Conservation (phyloP, 2,113 vertebrate species). For the Silurus glanis region DNA sequence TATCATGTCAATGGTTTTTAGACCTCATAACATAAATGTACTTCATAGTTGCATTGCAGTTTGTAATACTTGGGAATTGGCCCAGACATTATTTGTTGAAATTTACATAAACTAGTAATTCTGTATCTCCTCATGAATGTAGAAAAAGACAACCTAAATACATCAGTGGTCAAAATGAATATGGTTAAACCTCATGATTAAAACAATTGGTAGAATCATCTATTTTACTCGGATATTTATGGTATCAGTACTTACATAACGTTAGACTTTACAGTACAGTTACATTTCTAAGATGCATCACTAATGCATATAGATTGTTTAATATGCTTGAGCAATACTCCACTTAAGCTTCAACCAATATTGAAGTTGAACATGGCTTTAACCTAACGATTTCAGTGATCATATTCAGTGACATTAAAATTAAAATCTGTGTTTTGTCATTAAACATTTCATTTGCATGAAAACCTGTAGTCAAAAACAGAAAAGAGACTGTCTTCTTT, state of each 20-base stretch:
- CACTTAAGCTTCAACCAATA: neutral
- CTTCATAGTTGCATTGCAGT: neutral
- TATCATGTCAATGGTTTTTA: neutral
- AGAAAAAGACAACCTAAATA: neutral
- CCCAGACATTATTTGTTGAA: neutral
- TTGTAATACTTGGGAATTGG: neutral
- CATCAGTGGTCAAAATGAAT: neutral
- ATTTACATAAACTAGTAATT: neutral
- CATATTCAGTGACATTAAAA: neutral
- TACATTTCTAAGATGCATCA: neutral
- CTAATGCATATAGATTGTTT: neutral
- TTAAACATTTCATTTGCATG: neutral
- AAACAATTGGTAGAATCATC: neutral
- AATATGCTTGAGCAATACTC: neutral
- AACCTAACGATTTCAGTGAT: neutral
- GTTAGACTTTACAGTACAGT: neutral
- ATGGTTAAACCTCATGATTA: neutral
- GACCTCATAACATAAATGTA: neutral
- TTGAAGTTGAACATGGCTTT: neutral
- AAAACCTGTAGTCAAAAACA: neutral
- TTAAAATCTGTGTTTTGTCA: neutral
- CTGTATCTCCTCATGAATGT: neutral
- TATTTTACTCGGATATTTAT: neutral
- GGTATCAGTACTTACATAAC: neutral
- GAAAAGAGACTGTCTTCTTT: no score